phyloP scores from a whole-genome alignment of 2,797 vertebrate species.

The Picus viridis region DNA sequence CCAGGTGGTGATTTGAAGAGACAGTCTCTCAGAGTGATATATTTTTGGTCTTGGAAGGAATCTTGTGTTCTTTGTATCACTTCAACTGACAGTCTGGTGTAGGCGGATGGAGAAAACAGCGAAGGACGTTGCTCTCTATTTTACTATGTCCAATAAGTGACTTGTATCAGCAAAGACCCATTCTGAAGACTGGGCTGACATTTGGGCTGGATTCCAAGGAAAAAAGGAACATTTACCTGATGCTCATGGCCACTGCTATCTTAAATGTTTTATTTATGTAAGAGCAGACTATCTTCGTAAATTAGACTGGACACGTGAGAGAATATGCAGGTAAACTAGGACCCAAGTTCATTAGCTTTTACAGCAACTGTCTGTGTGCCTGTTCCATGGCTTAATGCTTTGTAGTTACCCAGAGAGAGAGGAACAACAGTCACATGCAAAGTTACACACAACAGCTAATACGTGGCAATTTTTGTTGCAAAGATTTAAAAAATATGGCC shows the following conservation, averaged over 20 bases:
- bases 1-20: neutral
- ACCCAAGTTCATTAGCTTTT: neutral
- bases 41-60: neutral
- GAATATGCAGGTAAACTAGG: neutral
- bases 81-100: neutral
- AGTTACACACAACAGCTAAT: neutral
- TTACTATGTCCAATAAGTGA: neutral
- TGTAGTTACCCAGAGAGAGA: accelerated
- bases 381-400: neutral
- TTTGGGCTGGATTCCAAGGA: neutral
- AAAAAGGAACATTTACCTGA: neutral
- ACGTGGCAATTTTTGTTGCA: neutral
- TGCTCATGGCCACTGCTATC: accelerated
- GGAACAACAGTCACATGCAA: accelerated
- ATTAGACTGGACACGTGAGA: neutral
- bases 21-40: neutral
- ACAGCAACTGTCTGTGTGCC: neutral
- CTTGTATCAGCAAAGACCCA: neutral
- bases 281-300: neutral
- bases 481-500: neutral
- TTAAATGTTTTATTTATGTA: accelerated
- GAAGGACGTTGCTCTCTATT: neutral
- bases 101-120: neutral
- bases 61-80: neutral
- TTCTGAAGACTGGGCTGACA: neutral